Evolutionary conservation across 2,797 vertebrate genomes (phyloP).

Genomic region (Manis javanica): DNA sequence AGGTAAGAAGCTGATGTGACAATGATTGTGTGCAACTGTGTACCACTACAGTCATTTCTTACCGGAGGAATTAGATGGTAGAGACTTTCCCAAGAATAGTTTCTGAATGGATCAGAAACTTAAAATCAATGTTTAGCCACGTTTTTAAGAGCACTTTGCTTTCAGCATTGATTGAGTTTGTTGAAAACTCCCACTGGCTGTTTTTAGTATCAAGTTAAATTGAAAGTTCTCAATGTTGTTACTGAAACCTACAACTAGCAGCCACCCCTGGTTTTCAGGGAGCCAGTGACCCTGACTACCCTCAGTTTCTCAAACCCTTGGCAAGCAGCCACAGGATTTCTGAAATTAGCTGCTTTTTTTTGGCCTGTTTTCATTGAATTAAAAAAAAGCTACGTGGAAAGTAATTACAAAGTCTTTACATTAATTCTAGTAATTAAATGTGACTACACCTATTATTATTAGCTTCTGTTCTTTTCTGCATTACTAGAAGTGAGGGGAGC

Average conservation of each 20-base stretch:
- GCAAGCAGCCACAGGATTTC: slow-evolving; percentile 57
- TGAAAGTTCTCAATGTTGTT: slow-evolving; percentile 41
- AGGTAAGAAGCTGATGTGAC: neutral
- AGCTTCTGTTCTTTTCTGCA: slow-evolving; percentile 59
- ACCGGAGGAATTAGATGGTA: neutral
- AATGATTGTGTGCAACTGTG: neutral
- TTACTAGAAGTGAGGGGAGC: slow-evolving; percentile 40
- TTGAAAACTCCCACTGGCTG: slow-evolving; percentile 64
- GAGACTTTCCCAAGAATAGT: neutral
- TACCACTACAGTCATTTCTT: neutral
- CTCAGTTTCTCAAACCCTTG: slow-evolving; percentile 48
- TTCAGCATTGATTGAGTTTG: slow-evolving; percentile 68
- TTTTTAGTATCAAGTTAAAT: slow-evolving; percentile 69
- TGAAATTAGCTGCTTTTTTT: slow-evolving; percentile 74
- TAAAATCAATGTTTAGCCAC: slow-evolving; percentile 73
- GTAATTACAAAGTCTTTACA: slow-evolving; percentile 77
- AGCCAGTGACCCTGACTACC: slow-evolving; percentile 61
- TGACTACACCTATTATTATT: slow-evolving; percentile 73
- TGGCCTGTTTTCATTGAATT: slow-evolving; percentile 62
- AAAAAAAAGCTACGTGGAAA: slow-evolving; percentile 41
- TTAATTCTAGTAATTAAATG: slow-evolving; percentile 79
- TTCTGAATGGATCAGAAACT: slow-evolving; percentile 32
- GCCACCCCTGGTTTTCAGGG: slow-evolving; percentile 47
- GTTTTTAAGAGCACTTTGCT: slow-evolving; percentile 69
- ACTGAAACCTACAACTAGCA: slow-evolving; percentile 71